Evolutionary conservation across 2,888 invertebrate genomes (phyloP).

Genomic region (Linyphia triangularis): DNA sequence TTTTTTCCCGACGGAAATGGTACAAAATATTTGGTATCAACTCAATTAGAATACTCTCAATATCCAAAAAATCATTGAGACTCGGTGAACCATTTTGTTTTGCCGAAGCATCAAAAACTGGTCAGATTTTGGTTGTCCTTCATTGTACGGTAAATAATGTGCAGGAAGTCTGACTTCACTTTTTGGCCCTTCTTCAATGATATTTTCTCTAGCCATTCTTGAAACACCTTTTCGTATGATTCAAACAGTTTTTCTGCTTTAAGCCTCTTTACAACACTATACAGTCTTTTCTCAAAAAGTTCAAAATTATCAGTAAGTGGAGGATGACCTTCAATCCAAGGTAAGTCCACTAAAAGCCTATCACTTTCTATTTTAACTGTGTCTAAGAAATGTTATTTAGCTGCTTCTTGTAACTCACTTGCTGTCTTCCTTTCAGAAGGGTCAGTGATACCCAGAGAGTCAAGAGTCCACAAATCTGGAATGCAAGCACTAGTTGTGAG

Average conservation of each 20-base stretch:
- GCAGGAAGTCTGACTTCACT: not conserved
- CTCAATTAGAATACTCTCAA: constrained; percentile 4
- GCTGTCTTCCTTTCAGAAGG: constrained; percentile 18
- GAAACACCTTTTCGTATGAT: not conserved
- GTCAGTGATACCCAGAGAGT: constrained; percentile 14
- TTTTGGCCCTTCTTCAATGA: not conserved
- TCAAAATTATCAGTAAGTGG: constrained; percentile 1
- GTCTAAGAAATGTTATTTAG: constrained; percentile 8
- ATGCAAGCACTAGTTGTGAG: not conserved
- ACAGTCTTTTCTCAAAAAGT: not conserved
- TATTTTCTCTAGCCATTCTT: constrained; percentile 15
- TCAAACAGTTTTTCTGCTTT: not conserved
- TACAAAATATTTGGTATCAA: constrained; percentile 17
- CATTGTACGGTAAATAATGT: not conserved
- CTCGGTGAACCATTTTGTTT: not conserved
- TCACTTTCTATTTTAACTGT: constrained; percentile 4
- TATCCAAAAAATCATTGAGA: not conserved
- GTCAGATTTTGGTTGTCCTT: not conserved
- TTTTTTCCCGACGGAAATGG: not conserved
- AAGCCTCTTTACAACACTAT: not conserved
- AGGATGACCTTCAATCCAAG: no score
- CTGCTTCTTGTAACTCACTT: not conserved
- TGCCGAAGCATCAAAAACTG: not conserved
- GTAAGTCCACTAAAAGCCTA: not conserved
- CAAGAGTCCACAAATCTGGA: not conserved